Percentiles rank a stretch among this genome's conserved stretches.
phyloP scores from a whole-genome alignment of 2,113 vertebrate genomes.

The Colinus virginianus region DNA sequence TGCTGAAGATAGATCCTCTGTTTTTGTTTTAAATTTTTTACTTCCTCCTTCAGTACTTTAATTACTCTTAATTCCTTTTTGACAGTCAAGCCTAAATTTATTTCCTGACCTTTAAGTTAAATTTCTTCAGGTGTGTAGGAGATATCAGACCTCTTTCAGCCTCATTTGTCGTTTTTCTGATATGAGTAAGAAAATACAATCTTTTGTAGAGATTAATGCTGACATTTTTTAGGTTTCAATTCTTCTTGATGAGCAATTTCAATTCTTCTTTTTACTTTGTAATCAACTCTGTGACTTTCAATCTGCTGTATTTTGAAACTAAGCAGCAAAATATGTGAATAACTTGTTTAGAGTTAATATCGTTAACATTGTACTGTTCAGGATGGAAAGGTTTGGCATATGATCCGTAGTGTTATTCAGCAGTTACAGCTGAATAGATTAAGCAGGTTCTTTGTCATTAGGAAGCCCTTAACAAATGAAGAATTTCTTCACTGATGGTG shows the following conservation, averaged over 20 bases:
- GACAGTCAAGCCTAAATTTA: neutral
- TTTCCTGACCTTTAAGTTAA: neutral
- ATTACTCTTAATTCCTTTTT: neutral
- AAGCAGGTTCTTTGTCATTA: neutral
- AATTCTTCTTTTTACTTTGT: neutral
- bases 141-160: neutral
- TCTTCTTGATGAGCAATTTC: neutral
- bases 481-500: neutral
- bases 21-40: neutral
- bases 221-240: fast-evolving
- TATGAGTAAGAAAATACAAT: neutral
- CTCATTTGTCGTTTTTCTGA: neutral
- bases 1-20: neutral
- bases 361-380: neutral
- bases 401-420: neutral
- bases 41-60: neutral
- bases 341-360: neutral
- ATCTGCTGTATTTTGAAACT: neutral
- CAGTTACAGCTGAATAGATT: neutral
- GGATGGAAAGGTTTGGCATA: neutral
- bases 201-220: neutral
- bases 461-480: neutral
- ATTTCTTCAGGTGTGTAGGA: neutral
- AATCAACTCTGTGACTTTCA: neutral
- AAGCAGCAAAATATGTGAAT: neutral